These are phyloP conservation scores for Periphyllus acericola DNA, from an alignment of 2,888 invertebrate genomes.

Conservation along the genomic window DNA sequence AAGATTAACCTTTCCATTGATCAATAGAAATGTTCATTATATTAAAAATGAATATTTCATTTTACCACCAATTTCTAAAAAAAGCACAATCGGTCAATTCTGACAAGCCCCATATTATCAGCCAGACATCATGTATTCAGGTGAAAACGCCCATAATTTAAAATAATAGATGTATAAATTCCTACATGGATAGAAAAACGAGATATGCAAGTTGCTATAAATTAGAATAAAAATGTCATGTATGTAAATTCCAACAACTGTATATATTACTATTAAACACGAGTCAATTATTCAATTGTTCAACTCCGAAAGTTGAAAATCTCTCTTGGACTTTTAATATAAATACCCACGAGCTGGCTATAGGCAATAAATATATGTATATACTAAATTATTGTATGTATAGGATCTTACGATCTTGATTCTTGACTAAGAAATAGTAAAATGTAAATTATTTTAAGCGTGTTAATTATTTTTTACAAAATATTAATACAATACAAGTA, in stretches of 20 bases:
- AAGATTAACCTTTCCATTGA: neutral
- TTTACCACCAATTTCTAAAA: neutral
- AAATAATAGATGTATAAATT: neutral
- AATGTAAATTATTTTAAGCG: too few species aligned
- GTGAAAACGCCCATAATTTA: neutral
- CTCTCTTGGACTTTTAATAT: neutral
- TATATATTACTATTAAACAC: neutral
- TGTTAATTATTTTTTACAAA: too few species aligned
- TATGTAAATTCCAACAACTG: neutral
- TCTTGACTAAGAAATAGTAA: too few species aligned
- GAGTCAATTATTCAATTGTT: neutral
- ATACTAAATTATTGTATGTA: neutral
- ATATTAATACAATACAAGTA: too few species aligned
- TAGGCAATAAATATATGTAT: neutral
- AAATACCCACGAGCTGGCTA: neutral
- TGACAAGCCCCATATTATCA: neutral
- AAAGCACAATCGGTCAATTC: neutral
- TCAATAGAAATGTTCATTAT: neutral
- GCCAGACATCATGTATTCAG: too few species aligned
- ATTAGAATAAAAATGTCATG: neutral
- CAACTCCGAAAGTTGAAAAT: too few species aligned
- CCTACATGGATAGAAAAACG: neutral
- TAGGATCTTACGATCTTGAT: too few species aligned
- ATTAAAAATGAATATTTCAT: neutral
- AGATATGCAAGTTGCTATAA: neutral